phyloP scores from a whole-genome alignment of 2,888 invertebrate genomes.

The Pristionchus japonicus region DNA sequence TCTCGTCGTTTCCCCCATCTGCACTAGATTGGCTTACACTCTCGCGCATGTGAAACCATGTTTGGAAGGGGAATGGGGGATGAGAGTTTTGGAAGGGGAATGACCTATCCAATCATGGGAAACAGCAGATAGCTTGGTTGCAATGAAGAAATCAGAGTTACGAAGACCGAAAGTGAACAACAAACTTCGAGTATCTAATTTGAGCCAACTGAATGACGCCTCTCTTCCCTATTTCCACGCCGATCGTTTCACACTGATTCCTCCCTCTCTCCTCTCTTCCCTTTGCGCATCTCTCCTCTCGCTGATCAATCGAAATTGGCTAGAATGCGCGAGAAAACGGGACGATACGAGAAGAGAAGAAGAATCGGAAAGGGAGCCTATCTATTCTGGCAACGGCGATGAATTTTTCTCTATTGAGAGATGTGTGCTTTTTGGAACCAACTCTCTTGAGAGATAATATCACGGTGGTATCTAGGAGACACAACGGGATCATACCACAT shows the following conservation, averaged over 20 bases:
- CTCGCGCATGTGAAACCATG: conserved; percentile 23
- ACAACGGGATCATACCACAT: too few species aligned
- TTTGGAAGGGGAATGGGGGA: not conserved
- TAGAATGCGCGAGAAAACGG: conserved; percentile 27
- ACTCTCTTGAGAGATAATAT: too few species aligned
- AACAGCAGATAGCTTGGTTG: not conserved
- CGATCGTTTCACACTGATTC: conserved; percentile 13
- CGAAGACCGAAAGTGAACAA: not conserved
- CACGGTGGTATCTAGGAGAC: too few species aligned
- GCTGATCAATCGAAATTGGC: conserved; percentile 38
- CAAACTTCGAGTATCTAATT: not conserved
- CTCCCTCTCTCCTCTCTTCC: not conserved
- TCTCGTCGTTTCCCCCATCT: too few species aligned
- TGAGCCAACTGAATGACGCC: not conserved
- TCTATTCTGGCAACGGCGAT: too few species aligned
- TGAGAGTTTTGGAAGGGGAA: not conserved
- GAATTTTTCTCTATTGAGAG: too few species aligned
- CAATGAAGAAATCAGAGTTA: not conserved
- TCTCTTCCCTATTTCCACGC: not conserved
- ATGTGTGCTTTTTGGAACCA: too few species aligned
- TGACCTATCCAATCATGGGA: not conserved
- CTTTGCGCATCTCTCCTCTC: conserved; percentile 5
- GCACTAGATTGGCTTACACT: conserved; percentile 31
- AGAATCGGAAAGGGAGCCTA: not conserved
- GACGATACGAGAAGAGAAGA: not conserved